Evolutionary conservation across 2,113 vertebrate genomes (phyloP), one percentile per base, ranked within the genome.

Genomic region (Egretta garzetta): DNA sequence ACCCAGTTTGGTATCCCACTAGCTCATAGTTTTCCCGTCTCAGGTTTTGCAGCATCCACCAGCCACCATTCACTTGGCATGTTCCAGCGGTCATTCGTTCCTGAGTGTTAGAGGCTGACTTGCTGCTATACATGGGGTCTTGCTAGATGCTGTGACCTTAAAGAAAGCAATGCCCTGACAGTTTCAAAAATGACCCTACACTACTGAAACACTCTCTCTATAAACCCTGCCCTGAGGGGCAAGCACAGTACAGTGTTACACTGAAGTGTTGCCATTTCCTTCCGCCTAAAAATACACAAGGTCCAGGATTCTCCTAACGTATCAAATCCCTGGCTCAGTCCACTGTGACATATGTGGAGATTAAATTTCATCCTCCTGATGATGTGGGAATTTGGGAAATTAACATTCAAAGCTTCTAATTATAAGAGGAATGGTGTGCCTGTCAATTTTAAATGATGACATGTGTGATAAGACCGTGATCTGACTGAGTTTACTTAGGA

Each of bases 341-440:
- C 66, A 87, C 47, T 84, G n/a, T 76, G 70, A 64, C 56, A 55
- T 17, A 41, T 27, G 39, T 0, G 1, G 67, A 89, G 82, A 84
- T 74, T 71, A 68, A 71, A 89, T 95, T 80, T 66, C 92, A 73
- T 55, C 72, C 35, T 88, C 64, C 47, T 18, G 43, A 84, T 77
- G 76, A 93, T 63, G 68, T 76, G 67, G 49, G 70, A 96, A 56
- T 81, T 49, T 27, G 59, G 56, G 77, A 93, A 92, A 96, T 94
- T 88, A 95, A 86, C 74, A 92, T 50, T 53, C 39, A 86, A 90
- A 94, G 43, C 62, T 91, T 89, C 66, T 90, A 91, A 93, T 92
- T 90, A 83, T 41, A 64, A 59, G 52, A 86, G 47, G 84, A 91
- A n/a, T 73, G 43, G 74, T 83, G 22, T 32, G 35, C 45, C 82